A percentile compares a stretch with the other conserved stretches of the same genome.
phyloP scores from a whole-genome alignment of 2,888 invertebrate genomes.

The Diaperis boleti region DNA sequence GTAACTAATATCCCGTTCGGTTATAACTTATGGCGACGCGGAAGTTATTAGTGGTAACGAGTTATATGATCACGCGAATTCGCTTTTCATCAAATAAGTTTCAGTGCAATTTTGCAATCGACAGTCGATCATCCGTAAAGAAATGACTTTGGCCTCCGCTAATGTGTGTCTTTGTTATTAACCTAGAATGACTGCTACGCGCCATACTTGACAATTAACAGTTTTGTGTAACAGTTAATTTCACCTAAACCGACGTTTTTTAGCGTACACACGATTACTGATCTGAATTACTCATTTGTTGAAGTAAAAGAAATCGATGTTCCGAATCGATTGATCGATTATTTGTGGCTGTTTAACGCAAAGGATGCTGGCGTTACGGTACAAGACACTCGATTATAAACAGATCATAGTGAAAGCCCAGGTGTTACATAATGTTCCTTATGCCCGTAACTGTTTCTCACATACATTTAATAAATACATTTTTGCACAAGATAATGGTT shows the following conservation, averaged over 20 bases:
- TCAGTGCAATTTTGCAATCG: neutral
- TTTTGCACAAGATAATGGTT: neutral
- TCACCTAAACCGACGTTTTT: constrained; percentile 13
- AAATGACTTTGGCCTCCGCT: constrained; percentile 2
- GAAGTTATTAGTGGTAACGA: constrained; percentile 20
- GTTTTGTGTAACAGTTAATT: constrained; percentile 31
- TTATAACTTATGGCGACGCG: constrained; percentile 12
- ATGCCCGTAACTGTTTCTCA: constrained; percentile 17
- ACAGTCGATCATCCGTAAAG: constrained; percentile 2
- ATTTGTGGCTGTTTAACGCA: constrained; percentile 18
- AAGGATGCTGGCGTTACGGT: constrained; percentile 46
- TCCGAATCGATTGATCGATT: constrained; percentile 29
- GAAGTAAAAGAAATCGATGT: constrained; percentile 14
- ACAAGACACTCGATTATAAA: constrained; percentile 34
- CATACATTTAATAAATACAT: constrained; percentile 4
- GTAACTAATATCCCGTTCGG: constrained; percentile 3
- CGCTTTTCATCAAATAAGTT: constrained; percentile 17
- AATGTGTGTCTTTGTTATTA: constrained; percentile 12
- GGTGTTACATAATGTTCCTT: constrained; percentile 10
- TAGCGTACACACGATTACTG: constrained; percentile 17
- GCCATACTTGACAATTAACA: constrained; percentile 24
- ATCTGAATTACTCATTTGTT: constrained; percentile 15
- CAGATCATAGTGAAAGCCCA: constrained; percentile 34
- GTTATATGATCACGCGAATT: constrained; percentile 30
- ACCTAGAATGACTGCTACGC: constrained; percentile 12